A percentile compares a stretch with the other conserved stretches of the same genome.
Evolutionary conservation across 2,113 vertebrate species (phyloP).

Genomic region (Megaptera novaeangliae): DNA sequence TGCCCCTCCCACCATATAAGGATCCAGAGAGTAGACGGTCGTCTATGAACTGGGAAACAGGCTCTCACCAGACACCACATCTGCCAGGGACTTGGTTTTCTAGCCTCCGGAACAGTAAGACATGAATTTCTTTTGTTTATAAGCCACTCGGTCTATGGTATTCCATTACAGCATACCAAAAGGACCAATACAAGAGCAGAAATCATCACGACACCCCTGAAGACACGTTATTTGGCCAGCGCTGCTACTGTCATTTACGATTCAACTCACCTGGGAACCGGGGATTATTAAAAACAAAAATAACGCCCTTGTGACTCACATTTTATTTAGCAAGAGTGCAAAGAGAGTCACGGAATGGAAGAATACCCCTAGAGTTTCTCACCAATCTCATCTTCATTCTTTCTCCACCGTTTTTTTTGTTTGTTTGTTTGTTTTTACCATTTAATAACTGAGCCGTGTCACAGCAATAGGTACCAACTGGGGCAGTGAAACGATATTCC

Average conservation of each 20-base stretch:
- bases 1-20: neutral
- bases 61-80: neutral
- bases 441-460: accelerated
- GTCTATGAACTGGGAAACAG: accelerated
- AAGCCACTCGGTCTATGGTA: too few relatives aligned
- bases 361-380: neutral
- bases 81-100: neutral
- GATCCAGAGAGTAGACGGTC: accelerated
- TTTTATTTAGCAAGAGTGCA: neutral
- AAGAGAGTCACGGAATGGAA: neutral
- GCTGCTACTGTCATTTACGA: accelerated
- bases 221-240: neutral
- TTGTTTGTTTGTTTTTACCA: too few relatives aligned
- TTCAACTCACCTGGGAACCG: neutral
- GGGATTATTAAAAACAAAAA: neutral
- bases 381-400: neutral
- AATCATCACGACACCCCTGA: accelerated
- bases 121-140: too few relatives aligned
- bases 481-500: accelerated
- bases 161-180: accelerated
- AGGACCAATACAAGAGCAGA: neutral
- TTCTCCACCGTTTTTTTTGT: too few relatives aligned
- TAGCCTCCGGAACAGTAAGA: neutral
- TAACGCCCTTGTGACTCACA: accelerated
- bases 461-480: accelerated